Base-by-base conservation (phyloP, 92 coral and sea anemone species). In the Blastomussa wellsi region DNA sequence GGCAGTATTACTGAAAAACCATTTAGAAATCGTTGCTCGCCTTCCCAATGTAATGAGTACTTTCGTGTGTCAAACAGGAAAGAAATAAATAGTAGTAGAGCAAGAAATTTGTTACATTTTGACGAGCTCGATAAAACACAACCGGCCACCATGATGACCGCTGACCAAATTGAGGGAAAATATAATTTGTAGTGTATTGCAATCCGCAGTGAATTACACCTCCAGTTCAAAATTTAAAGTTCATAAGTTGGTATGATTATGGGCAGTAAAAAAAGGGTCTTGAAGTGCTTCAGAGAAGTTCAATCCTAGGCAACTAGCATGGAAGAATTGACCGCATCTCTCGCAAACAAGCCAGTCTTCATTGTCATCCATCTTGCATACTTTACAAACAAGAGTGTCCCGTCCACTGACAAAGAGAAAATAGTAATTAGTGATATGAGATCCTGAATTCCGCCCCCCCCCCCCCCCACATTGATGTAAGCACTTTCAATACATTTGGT, bases 311-410 rank as follows among this genome's bases (percentile, higher is more conserved):
- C 87, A 91, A 51, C 89, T 84, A 0, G 91, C 87, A 76, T 91
- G 94, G 52, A 91, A 88, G 65, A 79, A 91, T 77, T 88, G 94
- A 13, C 94, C 89, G 60, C 94, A 91, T 20, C 60, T 76, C 7
- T 91, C 84, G 72, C 94, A 88, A 28, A 91, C 94, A 4, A 91
- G 89, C 91, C 94, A 84, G 86, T 91, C 94, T 52, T 84, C 94
- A 68, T 84, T 88, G 80, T 91, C 91, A 67, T 88, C 91, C 74
- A 49, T 32, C 42, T 73, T 44, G 53, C 89, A 91, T 7, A 79
- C 72, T 26, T 90, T 90, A 41, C 91, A 90, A 12, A 90, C 88
- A 29, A 17, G 8, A 20, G 31, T 47, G 53, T 82, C 64, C 62
- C 90, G 79, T 59, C 72, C 79, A 32, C 84, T 82, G 67, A 10